These are phyloP conservation scores for Scartelaos histophorus DNA, from an alignment of 2,113 vertebrate species.

Conservation along the genomic window DNA sequence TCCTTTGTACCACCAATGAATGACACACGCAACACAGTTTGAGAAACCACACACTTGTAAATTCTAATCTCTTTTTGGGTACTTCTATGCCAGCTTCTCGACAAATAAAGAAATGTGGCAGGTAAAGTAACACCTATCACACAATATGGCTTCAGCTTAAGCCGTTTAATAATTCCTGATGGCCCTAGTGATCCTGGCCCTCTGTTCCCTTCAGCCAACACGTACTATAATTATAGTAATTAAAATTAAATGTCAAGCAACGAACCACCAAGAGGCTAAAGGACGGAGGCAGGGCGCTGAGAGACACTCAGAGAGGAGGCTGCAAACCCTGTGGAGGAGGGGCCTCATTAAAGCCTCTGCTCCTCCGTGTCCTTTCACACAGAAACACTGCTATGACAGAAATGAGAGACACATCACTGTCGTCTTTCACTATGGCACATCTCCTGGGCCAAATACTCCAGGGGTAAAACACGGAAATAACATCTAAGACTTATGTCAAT, in stretches of 20 bases:
- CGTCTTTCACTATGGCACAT: slow-evolving; percentile 20
- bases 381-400: slow-evolving; percentile 13
- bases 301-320: slow-evolving; percentile 19
- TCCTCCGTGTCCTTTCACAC: slow-evolving; percentile 7
- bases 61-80: neutral
- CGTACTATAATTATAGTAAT: slow-evolving; percentile 38
- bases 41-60: too few relatives aligned
- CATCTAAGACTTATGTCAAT: neutral
- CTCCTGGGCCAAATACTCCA: slow-evolving; percentile 5
- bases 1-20: too few relatives aligned
- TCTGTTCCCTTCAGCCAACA: slow-evolving; percentile 24
- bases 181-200: slow-evolving; percentile 6
- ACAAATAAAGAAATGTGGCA: neutral
- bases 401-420: slow-evolving; percentile 15
- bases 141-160: slow-evolving; percentile 3
- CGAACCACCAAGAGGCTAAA: slow-evolving; percentile 34
- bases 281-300: slow-evolving; percentile 25
- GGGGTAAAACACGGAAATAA: slow-evolving; percentile 1
- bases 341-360: slow-evolving; percentile 33
- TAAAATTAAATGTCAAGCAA: slow-evolving; percentile 47
- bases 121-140: neutral
- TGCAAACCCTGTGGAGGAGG: slow-evolving; percentile 22
- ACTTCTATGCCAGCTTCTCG: neutral
- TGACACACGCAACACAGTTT: too few relatives aligned
- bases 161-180: slow-evolving; percentile 11